Conservation (phyloP, 2,113 vertebrate species). For the Ornithorhynchus anatinus region DNA sequence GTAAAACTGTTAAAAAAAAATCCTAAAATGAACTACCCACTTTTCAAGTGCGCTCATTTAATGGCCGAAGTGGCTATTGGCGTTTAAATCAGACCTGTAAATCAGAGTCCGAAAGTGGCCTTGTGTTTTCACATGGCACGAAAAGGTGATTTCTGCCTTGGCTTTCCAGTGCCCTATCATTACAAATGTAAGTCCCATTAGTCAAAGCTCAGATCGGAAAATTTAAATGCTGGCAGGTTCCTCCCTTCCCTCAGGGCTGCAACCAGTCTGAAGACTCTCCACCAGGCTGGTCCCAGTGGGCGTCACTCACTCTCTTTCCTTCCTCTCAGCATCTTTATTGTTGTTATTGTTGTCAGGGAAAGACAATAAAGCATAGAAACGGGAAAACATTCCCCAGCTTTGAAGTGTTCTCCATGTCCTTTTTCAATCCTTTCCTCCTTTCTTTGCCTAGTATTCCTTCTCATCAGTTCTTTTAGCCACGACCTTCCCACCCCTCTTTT, state of each 20-base stretch:
- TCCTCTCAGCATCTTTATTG: not conserved
- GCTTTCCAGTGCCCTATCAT: too few species aligned
- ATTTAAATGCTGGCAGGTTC: fast-evolving
- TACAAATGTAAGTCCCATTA: conserved; percentile 32
- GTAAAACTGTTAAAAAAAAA: too few species aligned
- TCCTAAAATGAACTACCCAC: too few species aligned
- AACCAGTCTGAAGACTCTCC: not conserved
- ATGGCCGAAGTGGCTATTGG: not conserved
- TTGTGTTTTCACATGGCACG: conserved; percentile 15
- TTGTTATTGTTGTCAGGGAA: not conserved
- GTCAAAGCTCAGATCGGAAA: conserved; percentile 27
- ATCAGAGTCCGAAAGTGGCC: not conserved
- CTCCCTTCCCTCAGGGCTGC: conserved; percentile 18
- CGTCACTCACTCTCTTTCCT: not conserved
- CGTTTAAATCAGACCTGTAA: not conserved
- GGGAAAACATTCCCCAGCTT: not conserved
- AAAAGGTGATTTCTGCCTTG: not conserved
- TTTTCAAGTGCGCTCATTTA: not conserved
- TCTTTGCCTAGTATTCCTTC: not conserved
- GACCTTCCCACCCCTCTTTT: not conserved
- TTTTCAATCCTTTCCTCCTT: not conserved
- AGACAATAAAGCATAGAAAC: not conserved
- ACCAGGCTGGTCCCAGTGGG: not conserved
- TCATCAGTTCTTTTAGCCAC: too few species aligned
- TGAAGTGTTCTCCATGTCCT: not conserved